Base-by-base conservation (phyloP, 1,140 invertebrate genomes). In the Stegodyphus mimosarum region DNA sequence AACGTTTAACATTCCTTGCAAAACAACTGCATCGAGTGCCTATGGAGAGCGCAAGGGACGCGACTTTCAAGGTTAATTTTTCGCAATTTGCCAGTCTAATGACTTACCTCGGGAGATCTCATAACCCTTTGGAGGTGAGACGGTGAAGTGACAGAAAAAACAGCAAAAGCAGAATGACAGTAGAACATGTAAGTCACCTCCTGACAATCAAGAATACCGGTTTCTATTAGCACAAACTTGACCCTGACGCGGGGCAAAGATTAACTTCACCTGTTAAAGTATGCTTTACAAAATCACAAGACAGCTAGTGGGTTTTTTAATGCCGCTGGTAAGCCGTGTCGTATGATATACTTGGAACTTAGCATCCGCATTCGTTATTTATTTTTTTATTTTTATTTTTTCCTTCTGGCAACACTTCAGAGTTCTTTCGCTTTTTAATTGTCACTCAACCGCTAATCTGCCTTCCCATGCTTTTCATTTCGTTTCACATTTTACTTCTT, bases 1-100 rank as follows among this genome's bases (percentile, higher is more conserved):
- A 15, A 9, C 15, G 55, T 60, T 60, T 60, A 60, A 60, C 55
- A 60, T 60, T 60, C 55, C 15, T 60, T 60, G 9, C 55, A 60
- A 15, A 60, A 15, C 55, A 60, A 60, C 55, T 15, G 15, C 55
- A 60, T 60, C 55, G 5, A 11, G 55, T 11, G 55, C 55, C 33
- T 33, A 33, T 33, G 33, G 33, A 33, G 33, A 33, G 33, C 33
- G 3, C 33, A 33, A 33, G 33, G 72, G 55, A 53, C 7, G 17
- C 72, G 52, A 10, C 18, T 74, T 64, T 51, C 74, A 76, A 76
- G 74, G 74, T 76, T 76, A 76, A 76, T 76, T 76, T 76, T 33
- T 76, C 60, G 55, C 74, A 76, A 76, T 76, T 64, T 76, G 74
- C 74, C 60, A 76, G 60, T 76, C 55, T 76, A 76, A 76, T 76